Base-by-base conservation (phyloP, 1,140 invertebrate genomes). In the Drosophila aff. region DNA sequence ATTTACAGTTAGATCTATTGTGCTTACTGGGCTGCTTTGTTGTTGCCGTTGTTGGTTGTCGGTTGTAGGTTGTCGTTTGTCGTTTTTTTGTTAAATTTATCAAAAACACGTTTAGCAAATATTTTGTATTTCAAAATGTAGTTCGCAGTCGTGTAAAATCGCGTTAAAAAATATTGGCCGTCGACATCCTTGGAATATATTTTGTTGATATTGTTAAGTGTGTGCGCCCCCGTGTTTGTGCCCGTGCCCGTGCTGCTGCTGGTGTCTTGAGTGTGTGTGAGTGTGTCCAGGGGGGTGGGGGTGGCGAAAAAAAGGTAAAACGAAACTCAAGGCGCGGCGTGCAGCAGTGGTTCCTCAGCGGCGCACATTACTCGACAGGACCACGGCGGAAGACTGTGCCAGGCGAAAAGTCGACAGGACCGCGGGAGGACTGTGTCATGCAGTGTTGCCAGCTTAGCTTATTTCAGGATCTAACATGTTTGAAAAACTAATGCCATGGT, bases 301-400 rank as follows among this genome's bases (percentile, higher is more conserved):
- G 52, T 57, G 53, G 76, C 52, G 47, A 81, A 86, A 82, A 81
- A 79, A 61, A 82, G 78, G 69, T 77, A 67, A 76, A 89, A 89
- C 53, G 58, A 83, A 89, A 89, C 81, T 84, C 62, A 89, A 84
- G 74, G 69, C 80, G 80, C 65, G 62, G 69, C 63, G 84, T 84
- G 85, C 81, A 79, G 73, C 80, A 78, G 72, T 64, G 55, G 69
- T 81, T 89, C 68, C 68, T 83, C 66, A 80, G 80, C 69, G 81
- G 85, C 72, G 72, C 82, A 90, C 85, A 90, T 90, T 82, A 79
- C 86, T 90, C 85, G 72, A 80, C 81, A 90, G 79, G 79, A 90
- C 81, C 75, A 80, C 85, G 74, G 76, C 84, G 85, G 84, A 89
- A 89, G 81, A 89, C 84, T 89, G 84, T 72, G 66, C 47, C 79